A percentile compares a stretch with the other conserved stretches of the same genome.
Evolutionary conservation across 1,140 invertebrate species (phyloP).

Genomic region (Thaumatotibia leucotreta): DNA sequence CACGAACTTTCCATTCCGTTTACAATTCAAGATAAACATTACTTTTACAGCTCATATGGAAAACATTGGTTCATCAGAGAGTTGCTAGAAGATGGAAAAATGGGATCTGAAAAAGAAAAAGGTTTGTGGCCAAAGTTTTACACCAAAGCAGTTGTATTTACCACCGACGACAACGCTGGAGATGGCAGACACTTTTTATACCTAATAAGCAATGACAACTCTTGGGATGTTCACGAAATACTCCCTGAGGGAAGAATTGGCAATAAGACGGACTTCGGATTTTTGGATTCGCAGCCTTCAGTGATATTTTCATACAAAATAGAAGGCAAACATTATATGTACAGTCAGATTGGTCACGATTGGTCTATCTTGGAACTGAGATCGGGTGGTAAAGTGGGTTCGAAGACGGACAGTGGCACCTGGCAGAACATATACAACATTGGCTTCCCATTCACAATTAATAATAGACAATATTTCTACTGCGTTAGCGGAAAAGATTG

Average conservation of each 20-base stretch:
- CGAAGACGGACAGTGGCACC: neutral
- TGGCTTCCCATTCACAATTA: neutral
- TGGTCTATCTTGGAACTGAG: neutral
- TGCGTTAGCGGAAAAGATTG: neutral
- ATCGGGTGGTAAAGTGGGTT: neutral
- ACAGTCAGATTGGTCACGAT: neutral
- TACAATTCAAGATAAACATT: neutral
- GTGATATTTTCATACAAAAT: neutral
- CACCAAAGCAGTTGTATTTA: neutral
- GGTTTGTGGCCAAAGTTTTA: neutral
- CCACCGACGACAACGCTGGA: neutral
- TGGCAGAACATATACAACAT: neutral
- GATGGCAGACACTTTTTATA: neutral
- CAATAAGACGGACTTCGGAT: neutral
- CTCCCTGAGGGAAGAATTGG: neutral
- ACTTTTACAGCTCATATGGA: neutral
- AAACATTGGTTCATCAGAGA: neutral
- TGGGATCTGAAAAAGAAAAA: neutral
- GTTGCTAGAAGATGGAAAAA: neutral
- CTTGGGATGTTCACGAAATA: neutral
- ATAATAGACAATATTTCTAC: no score
- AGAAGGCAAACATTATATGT: neutral
- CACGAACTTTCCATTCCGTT: neutral
- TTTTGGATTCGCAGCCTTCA: neutral
- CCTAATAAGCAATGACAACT: neutral